Conservation (phyloP, 2,113 vertebrate genomes). For the Carassius gibelio region DNA sequence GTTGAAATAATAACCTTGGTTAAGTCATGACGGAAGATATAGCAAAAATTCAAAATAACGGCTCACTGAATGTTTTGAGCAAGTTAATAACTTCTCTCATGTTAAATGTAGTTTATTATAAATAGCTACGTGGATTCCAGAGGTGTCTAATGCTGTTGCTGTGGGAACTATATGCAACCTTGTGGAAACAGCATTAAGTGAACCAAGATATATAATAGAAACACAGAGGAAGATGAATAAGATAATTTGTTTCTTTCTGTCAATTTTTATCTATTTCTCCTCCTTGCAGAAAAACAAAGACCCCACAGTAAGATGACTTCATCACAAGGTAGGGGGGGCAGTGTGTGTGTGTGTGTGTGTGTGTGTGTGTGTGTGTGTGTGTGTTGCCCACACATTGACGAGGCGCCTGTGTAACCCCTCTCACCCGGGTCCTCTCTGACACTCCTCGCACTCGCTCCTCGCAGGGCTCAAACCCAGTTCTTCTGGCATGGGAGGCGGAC, state of each 20-base stretch:
- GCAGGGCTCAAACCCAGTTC: too few relatives aligned
- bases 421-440: too few relatives aligned
- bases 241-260: not conserved
- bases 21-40: not conserved
- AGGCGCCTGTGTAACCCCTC: too few relatives aligned
- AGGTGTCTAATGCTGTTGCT: not conserved
- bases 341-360: conserved; percentile 7
- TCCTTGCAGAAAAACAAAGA: not conserved
- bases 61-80: not conserved
- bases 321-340: not conserved
- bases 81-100: not conserved
- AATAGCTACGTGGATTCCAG: not conserved
- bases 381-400: too few relatives aligned
- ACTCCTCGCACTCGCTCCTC: too few relatives aligned
- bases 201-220: not conserved
- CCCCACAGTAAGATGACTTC: not conserved
- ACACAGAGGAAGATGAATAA: not conserved
- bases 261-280: not conserved
- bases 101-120: conserved; percentile 5
- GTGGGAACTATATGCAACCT: not conserved
- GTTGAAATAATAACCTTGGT: not conserved
- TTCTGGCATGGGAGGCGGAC: too few relatives aligned
- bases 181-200: not conserved
- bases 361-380: not conserved
- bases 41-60: not conserved